These are phyloP conservation scores for Psilopsiagon aymara DNA, from an alignment of 2,113 vertebrate genomes.

Conservation along the genomic window DNA sequence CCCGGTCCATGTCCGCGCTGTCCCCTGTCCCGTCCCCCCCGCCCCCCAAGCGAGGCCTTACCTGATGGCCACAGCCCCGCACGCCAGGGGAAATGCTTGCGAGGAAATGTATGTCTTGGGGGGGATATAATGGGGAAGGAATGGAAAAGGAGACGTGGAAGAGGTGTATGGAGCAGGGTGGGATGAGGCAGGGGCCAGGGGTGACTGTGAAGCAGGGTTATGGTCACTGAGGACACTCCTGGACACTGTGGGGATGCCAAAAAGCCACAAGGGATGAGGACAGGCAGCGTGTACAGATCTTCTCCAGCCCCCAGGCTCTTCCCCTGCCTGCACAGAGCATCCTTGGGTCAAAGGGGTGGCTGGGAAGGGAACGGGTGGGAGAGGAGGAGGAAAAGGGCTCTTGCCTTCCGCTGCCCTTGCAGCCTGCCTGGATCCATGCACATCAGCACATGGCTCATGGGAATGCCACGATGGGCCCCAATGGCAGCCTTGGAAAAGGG, in stretches of 20 bases:
- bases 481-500: background rate
- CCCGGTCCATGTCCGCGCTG: background rate
- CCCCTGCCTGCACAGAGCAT: background rate
- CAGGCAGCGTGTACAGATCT: background rate
- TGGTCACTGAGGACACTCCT: background rate
- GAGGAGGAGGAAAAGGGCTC: background rate
- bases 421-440: background rate
- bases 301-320: background rate
- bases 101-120: background rate
- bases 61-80: background rate
- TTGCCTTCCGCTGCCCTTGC: background rate
- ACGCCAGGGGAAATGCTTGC: slow-evolving; percentile 46
- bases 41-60: background rate
- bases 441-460: accelerated
- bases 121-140: background rate
- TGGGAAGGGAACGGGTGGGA: background rate
- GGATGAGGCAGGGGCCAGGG: background rate
- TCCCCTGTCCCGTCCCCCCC: background rate
- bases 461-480: background rate
- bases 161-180: background rate
- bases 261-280: background rate
- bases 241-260: background rate
- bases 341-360: background rate
- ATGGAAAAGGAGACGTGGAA: background rate
- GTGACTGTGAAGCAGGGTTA: background rate